phyloP scores from a whole-genome alignment of 2,113 vertebrate genomes.

The Climacteris rufus region DNA sequence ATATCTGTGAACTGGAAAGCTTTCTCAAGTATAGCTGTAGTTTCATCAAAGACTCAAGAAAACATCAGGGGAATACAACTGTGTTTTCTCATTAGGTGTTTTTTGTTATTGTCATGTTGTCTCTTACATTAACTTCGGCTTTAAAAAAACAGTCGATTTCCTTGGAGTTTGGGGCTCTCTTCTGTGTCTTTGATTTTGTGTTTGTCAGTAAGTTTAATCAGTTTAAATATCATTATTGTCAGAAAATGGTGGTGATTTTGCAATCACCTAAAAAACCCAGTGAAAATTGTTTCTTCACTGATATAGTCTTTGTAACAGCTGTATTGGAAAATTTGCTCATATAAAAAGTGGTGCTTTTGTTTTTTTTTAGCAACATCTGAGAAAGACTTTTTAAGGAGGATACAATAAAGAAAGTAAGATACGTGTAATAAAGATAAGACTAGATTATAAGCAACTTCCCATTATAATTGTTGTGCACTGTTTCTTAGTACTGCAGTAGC shows the following conservation, averaged over 20 bases:
- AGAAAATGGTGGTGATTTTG: background rate
- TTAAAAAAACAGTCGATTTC: background rate
- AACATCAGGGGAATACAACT: background rate
- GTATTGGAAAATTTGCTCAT: background rate
- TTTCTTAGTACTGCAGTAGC: background rate
- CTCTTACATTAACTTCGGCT: background rate
- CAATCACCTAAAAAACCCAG: background rate
- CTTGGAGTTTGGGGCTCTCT: background rate
- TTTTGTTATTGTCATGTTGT: background rate
- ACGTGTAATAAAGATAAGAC: conserved; percentile 1
- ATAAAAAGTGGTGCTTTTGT: background rate
- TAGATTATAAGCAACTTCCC: background rate
- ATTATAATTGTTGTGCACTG: background rate
- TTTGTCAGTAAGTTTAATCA: background rate
- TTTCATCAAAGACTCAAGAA: background rate
- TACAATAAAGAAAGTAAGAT: background rate
- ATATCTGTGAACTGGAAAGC: background rate
- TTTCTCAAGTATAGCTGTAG: background rate
- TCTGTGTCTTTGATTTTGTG: background rate
- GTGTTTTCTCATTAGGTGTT: background rate
- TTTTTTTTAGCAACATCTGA: background rate
- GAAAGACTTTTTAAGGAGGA: background rate
- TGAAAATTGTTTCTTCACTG: background rate
- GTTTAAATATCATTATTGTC: background rate
- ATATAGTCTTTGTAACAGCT: background rate